These are phyloP conservation scores for Cryptus armator DNA, from an alignment of 2,888 invertebrate species.

Conservation along the genomic window DNA sequence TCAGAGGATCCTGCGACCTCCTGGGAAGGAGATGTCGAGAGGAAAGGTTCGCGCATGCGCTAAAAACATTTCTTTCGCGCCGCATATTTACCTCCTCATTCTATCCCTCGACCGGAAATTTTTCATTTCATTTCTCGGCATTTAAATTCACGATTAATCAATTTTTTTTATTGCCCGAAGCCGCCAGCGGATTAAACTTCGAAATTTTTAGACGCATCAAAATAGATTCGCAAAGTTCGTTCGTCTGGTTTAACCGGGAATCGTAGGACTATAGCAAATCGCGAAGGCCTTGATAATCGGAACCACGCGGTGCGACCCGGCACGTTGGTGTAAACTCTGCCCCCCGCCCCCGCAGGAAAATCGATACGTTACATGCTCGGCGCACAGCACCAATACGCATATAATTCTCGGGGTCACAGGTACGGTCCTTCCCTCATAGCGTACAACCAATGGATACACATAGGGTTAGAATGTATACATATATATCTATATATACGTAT, in stretches of 20 bases:
- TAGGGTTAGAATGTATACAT: not conserved
- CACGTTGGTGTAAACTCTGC: constrained; percentile 61
- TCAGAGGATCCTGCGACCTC: constrained; percentile 17
- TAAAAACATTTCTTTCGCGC: not conserved
- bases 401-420: constrained; percentile 55
- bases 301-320: constrained; percentile 67
- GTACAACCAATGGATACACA: not conserved
- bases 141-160: not conserved
- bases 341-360: constrained; percentile 57
- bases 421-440: constrained; percentile 8
- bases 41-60: not conserved
- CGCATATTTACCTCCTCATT: not conserved
- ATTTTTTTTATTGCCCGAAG: not conserved
- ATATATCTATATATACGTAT: constrained; percentile 3
- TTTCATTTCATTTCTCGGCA: not conserved
- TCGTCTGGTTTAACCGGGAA: not conserved
- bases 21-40: not conserved
- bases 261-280: not conserved
- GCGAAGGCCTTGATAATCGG: constrained; percentile 60
- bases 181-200: not conserved
- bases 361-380: constrained; percentile 63
- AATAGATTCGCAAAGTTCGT: constrained; percentile 4
- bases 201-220: not conserved
- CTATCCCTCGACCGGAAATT: too few relatives aligned
- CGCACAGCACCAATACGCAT: constrained; percentile 52